Evolutionary conservation across 2,888 invertebrate species (phyloP), one percentile per base, ranked within the genome.

Genomic region (Andrena camellia): DNA sequence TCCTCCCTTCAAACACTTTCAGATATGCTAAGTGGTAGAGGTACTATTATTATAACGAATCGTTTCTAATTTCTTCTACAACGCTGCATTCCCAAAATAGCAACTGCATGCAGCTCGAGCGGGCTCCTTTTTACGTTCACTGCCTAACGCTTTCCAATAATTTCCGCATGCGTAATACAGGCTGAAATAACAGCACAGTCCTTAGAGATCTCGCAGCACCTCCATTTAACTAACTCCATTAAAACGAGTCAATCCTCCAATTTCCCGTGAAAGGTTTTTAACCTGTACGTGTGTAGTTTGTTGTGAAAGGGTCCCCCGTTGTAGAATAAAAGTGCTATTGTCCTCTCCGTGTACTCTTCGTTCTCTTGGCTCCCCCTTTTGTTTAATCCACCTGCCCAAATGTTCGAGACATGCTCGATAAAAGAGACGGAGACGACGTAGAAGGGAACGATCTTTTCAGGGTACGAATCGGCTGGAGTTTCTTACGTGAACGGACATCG

Each of bases 401-500:
- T 26, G 10, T 23, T 60, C 20, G 73, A 48, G 23, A 6, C 13
- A 20, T 26, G 5, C 2, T 23, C 63, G 50, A 70, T 17, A 29
- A 20, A 48, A 29, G n/a, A 54, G 59, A 52, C 50, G 68, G 52
- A 60, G 31, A 62, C 54, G 31, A 83, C 78, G 84, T 63, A 71
- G 83, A 82, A 60, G 63, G 63, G 84, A 35, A 67, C 63, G 20
- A 75, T 88, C 88, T 89, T 93, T 93, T 84, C 91, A 94, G 94
- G 90, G 73, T 93, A 89, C 87, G 93, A 93, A 63, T 93, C 94
- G 2, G 92, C 93, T 6, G 94, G 94, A 5, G 89, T 93, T 3
- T 90, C 92, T 2, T 85, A 90, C 57, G 89, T 92, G 54, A 93
- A 93, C 57, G 93, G 93, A 35, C 92, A 92, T 4, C 90, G 86